Conservation (phyloP, 2,113 vertebrate species). For the Chionomys nivalis region DNA sequence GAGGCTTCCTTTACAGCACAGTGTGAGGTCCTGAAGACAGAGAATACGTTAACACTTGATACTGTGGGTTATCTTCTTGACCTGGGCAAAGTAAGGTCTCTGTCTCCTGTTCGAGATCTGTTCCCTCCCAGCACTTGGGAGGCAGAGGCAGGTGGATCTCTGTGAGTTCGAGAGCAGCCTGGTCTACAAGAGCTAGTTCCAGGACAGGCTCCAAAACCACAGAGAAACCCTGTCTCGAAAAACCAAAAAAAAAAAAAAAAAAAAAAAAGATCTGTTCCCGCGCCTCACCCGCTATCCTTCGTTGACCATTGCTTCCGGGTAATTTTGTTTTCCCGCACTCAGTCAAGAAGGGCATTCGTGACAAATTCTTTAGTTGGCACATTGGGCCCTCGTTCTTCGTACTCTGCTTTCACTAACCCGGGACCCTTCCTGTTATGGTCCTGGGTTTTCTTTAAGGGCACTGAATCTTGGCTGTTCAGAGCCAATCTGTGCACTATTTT, state of each 20-base stretch:
- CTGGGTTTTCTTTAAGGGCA: not conserved
- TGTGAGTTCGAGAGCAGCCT: too few species aligned
- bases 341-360: not conserved
- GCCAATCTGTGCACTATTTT: not conserved
- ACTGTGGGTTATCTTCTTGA: too few species aligned
- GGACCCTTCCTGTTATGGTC: not conserved
- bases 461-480: not conserved
- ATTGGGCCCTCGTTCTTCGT: not conserved
- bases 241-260: too few species aligned
- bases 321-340: not conserved
- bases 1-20: not conserved
- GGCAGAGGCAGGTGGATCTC: too few species aligned
- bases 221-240: too few species aligned
- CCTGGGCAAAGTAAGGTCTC: not conserved
- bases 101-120: not conserved
- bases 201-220: too few species aligned
- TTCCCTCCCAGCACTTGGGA: too few species aligned
- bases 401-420: too few species aligned
- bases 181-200: too few species aligned
- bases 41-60: not conserved
- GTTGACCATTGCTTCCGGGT: not conserved
- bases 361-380: not conserved
- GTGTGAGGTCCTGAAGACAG: too few species aligned
- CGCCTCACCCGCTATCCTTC: not conserved
- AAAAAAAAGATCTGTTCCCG: too few species aligned